Base-by-base conservation (phyloP, 2,113 vertebrate genomes). In the Chrysemys picta region DNA sequence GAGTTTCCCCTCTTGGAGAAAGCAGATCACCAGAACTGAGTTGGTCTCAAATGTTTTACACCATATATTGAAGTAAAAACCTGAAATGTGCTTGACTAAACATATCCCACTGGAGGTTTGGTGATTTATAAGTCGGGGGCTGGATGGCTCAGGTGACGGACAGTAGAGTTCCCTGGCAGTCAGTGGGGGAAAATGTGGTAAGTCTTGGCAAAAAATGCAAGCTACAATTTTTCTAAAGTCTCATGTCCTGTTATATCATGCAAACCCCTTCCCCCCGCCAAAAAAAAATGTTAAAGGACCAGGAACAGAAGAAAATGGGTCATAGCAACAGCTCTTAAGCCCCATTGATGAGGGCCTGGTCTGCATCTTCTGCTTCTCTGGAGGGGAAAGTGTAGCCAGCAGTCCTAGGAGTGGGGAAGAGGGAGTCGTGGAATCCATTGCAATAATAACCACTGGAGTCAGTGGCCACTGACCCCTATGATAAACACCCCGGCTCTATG, bases 121-220 rank as follows among this genome's bases (percentile, higher is more conserved):
- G 24, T 14, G 75, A 47, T 29, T 5, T 0, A 0, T 27, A 35
- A 14, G 4, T 65, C 2, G 52, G 72, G n/a, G 2, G 38, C 49
- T 65, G 25, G 1, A 0, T 4, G 31, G 9, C 14, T 57, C 0
- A 1, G 11, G 27, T 3, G 22, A 14, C 38, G 57, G 35, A 22
- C 85, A 22, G 5, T 16, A 45, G 76, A 35, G 35, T 24, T 21
- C n/a, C 8, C 6, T 35, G 16, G 24, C 38, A 75, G 62, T 17
- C 19, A 5, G 7, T 17, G 38, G 10, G 29, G 65, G 38, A 94
- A 19, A 10, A 7, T 57, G 56, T 45, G 42, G 38, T 53, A 0
- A 0, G 49, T 53, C 91, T 4, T 45, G 5, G 35, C 0, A 69
- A 69, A n/a, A n/a, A 69, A 16, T 69, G 62, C 1, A 29, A 2